These are phyloP conservation scores for Holacanthus passer DNA, from an alignment of 2,113 vertebrate genomes.

Conservation along the genomic window DNA sequence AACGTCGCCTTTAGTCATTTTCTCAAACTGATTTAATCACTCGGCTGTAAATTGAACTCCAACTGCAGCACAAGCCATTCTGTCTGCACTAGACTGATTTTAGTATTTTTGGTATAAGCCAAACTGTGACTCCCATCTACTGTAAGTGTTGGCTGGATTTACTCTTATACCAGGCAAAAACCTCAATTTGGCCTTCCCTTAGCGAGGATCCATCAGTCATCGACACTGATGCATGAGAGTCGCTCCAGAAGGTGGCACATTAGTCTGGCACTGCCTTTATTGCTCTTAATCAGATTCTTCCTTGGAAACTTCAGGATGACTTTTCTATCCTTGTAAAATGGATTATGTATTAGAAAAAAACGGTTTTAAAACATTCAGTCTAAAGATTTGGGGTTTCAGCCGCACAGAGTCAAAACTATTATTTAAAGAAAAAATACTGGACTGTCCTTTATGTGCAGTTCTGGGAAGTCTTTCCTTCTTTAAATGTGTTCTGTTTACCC, in stretches of 20 bases:
- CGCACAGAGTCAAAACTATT: not conserved
- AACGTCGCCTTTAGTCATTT: conserved; percentile 13
- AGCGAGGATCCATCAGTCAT: conserved; percentile 5
- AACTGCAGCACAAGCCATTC: not conserved
- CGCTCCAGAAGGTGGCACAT: conserved; percentile 4
- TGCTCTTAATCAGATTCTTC: conserved; percentile 27
- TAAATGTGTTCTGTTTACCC: conserved; percentile 24
- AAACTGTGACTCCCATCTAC: not conserved
- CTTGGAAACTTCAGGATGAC: not conserved
- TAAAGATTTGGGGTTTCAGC: conserved; percentile 18
- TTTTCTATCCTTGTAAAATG: conserved; percentile 14
- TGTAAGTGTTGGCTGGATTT: not conserved
- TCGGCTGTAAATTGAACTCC: not conserved
- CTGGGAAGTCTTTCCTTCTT: not conserved
- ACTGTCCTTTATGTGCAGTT: not conserved
- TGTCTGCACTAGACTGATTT: not conserved
- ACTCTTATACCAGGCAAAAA: conserved; percentile 11
- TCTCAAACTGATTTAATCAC: conserved; percentile 1
- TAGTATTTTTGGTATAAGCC: not conserved
- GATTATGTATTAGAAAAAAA: conserved; percentile 2
- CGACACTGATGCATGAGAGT: conserved; percentile 32
- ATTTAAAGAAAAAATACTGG: not conserved
- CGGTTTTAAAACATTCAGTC: not conserved
- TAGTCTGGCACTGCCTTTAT: conserved; percentile 26
- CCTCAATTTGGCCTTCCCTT: conserved; percentile 5